Percentiles rank a stretch among this genome's conserved stretches.
Evolutionary conservation across 2,888 invertebrate species (phyloP).

Genomic region (Synergus gifuensis): DNA sequence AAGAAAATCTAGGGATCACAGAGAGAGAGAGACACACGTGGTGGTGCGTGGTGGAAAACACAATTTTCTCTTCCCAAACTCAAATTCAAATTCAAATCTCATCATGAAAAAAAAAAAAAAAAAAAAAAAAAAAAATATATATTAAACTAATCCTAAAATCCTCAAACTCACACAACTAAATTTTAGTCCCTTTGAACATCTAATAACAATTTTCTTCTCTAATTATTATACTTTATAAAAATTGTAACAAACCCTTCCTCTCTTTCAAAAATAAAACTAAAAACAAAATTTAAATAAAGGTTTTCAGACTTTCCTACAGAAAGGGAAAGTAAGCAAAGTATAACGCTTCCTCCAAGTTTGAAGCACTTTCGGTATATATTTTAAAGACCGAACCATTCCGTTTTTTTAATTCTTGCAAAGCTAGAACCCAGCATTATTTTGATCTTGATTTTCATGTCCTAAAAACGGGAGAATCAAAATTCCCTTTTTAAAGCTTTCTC

Average conservation of each 20-base stretch:
- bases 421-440: conserved; percentile 6
- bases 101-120: not conserved
- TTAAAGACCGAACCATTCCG: not conserved
- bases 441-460: not conserved
- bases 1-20: conserved; percentile 26
- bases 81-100: not conserved
- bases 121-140: conserved; percentile 4
- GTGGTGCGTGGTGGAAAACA: conserved; percentile 6
- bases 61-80: not conserved
- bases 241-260: not conserved
- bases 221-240: not conserved
- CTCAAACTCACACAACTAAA: not conserved
- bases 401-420: not conserved
- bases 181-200: not conserved
- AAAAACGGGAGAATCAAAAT: not conserved
- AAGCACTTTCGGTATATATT: conserved; percentile 27
- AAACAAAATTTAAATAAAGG: not conserved
- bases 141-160: not conserved
- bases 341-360: conserved; percentile 10
- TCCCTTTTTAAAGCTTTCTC: not conserved
- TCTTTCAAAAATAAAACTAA: not conserved
- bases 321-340: not conserved
- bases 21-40: conserved; percentile 27
- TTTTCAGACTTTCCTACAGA: not conserved
- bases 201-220: not conserved